Evolutionary conservation across 2,888 invertebrate genomes (phyloP), one percentile per base, ranked within the genome.

Genomic region (Nineta flava): DNA sequence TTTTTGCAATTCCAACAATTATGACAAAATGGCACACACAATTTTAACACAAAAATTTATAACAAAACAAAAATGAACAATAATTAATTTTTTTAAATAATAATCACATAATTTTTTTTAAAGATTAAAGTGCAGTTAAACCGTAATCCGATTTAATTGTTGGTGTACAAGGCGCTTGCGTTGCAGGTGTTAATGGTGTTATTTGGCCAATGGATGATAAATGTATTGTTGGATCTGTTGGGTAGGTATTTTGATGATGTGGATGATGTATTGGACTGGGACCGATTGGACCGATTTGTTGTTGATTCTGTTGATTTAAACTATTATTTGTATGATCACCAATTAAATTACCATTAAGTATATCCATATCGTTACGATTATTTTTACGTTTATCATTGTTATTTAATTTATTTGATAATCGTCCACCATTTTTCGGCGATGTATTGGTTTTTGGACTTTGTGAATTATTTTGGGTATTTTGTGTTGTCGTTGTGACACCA

Each of bases 141-240:
- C 86, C 90, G 65, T 90, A 90, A 70, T 90, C 88, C 58, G 87
- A 85, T 70, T 88, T 88, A 61, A 87, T 85, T 61, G 81, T 73
- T 15, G 69, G 60, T 50, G 68, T 65, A 13, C 72, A 68, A 46
- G 65, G 68, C 58, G 76, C 75, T 13, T 73, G 72, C 7, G 75
- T 70, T 19, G 74, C 65, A 47, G 69, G 67, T 16, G 74, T 69
- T 21, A 74, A 67, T 10, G 78, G 75, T 7, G 76, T 73, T 46
- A 77, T 70, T 56, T 73, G 74, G 35, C 73, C 71, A 41, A 73
- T 64, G 16, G 73, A 66, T 47, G 71, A 72, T 60, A 65, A 60
- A 55, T 64, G 64, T 66, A 76, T 67, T 13, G 68, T 68, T 4
- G 73, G 73, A 53, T 66, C 64, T 44, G 57, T 60, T 53, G 64